Percentiles rank a stretch among this genome's conserved stretches.
These are phyloP conservation scores for Prionailurus bengalensis DNA, from an alignment of 2,113 vertebrate genomes.

Conservation along the genomic window DNA sequence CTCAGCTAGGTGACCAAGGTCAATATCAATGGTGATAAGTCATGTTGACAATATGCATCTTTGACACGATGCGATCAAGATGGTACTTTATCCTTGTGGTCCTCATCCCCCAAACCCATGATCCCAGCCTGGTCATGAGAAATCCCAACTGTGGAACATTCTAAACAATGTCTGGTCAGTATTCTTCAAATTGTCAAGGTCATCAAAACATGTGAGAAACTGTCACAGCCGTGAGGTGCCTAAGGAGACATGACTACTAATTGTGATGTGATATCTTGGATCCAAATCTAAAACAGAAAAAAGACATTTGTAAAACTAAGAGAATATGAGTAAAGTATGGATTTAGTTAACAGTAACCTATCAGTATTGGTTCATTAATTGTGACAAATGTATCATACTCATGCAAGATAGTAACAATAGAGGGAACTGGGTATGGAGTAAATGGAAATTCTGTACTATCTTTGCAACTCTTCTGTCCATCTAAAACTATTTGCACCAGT, in stretches of 20 bases:
- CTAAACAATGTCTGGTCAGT: not conserved
- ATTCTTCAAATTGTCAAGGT: not conserved
- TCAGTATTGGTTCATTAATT: not conserved
- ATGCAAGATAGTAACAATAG: not conserved
- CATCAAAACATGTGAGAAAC: not conserved
- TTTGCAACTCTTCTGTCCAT: not conserved
- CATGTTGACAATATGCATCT: not conserved
- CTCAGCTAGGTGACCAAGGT: not conserved
- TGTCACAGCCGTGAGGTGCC: not conserved
- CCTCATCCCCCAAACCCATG: not conserved
- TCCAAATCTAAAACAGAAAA: not conserved
- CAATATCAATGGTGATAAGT: not conserved
- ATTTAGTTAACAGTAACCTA: not conserved
- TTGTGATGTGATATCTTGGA: not conserved
- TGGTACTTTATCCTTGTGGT: not conserved
- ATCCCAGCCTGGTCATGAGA: not conserved
- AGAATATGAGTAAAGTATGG: not conserved
- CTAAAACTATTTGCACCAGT: not conserved
- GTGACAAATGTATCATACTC: not conserved
- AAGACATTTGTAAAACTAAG: not conserved
- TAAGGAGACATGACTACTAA: not conserved
- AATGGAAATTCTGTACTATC: not conserved
- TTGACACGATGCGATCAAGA: not conserved
- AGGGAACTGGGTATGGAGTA: not conserved
- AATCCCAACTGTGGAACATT: not conserved